Conservation (phyloP, 1,140 invertebrate genomes). For the Antheraea pernyi region DNA sequence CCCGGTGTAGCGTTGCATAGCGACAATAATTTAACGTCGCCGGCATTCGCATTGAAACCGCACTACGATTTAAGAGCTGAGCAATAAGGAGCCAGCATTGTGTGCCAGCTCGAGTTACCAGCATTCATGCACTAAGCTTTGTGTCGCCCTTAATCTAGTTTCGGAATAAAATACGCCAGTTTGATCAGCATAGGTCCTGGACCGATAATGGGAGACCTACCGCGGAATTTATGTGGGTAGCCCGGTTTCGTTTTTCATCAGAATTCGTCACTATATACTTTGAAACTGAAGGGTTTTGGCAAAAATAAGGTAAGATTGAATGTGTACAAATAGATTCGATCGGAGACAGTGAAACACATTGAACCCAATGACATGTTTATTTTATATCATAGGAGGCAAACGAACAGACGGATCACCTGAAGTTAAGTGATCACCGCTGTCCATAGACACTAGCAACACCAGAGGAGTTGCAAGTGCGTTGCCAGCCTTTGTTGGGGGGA, state of each 20-base stretch:
- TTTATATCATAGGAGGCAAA: too few relatives aligned
- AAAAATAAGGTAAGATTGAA: too few relatives aligned
- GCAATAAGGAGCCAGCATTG: conserved; percentile 72
- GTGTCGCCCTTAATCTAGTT: conserved; percentile 55
- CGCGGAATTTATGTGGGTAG: conserved; percentile 28
- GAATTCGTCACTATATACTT: not conserved
- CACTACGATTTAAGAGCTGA: conserved; percentile 73
- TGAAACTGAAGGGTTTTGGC: not conserved
- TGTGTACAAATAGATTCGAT: too few relatives aligned
- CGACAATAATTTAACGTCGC: conserved; percentile 74
- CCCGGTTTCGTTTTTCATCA: conserved; percentile 17
- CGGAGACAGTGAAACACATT: too few relatives aligned
- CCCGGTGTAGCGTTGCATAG: conserved; percentile 57
- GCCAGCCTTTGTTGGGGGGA: too few relatives aligned
- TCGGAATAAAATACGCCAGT: conserved; percentile 29
- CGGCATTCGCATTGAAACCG: conserved; percentile 73
- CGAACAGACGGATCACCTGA: too few relatives aligned
- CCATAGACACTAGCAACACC: too few relatives aligned
- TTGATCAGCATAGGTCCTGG: conserved; percentile 21
- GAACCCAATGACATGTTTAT: too few relatives aligned
- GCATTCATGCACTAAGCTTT: conserved; percentile 56
- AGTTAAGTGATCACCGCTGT: too few relatives aligned
- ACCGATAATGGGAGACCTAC: conserved; percentile 27
- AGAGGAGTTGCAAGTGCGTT: too few relatives aligned
- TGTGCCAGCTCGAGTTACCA: conserved; percentile 64